These are phyloP conservation scores for Oenanthe melanoleuca DNA, from an alignment of 2,113 vertebrate genomes.

Conservation along the genomic window DNA sequence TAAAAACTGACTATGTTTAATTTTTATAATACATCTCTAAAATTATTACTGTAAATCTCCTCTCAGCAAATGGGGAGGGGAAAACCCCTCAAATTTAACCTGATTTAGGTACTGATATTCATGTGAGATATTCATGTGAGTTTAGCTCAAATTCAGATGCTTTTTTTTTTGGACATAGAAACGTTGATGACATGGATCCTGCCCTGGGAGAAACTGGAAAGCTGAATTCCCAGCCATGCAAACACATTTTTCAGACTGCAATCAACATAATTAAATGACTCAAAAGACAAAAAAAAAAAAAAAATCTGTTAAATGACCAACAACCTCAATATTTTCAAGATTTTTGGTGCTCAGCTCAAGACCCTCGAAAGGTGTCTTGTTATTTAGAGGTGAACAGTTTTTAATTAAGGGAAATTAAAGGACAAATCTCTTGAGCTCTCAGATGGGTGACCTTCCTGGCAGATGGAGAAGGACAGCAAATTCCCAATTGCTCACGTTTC, in stretches of 20 bases:
- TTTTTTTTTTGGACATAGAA: neutral
- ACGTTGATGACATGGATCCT: neutral
- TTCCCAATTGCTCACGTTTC: neutral
- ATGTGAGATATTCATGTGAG: neutral
- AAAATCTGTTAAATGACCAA: neutral
- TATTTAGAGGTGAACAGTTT: neutral
- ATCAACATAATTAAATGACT: neutral
- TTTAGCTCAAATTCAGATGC: neutral
- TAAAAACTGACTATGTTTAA: neutral
- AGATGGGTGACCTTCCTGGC: slow-evolving; percentile 23
- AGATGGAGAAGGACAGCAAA: neutral
- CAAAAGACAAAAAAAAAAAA: neutral
- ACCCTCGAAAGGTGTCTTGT: neutral
- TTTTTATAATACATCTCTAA: neutral
- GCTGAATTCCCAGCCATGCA: neutral
- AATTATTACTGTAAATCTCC: neutral
- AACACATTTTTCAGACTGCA: neutral
- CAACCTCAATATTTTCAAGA: neutral
- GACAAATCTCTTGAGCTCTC: neutral
- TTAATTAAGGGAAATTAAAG: slow-evolving; percentile 37
- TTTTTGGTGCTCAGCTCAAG: neutral
- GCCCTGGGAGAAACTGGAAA: neutral
- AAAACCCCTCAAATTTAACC: rapidly evolving
- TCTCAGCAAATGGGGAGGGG: neutral
- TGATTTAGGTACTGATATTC: neutral